Evolutionary conservation across 2,797 vertebrate species (phyloP).

Genomic region (Enteromius argenteus): DNA sequence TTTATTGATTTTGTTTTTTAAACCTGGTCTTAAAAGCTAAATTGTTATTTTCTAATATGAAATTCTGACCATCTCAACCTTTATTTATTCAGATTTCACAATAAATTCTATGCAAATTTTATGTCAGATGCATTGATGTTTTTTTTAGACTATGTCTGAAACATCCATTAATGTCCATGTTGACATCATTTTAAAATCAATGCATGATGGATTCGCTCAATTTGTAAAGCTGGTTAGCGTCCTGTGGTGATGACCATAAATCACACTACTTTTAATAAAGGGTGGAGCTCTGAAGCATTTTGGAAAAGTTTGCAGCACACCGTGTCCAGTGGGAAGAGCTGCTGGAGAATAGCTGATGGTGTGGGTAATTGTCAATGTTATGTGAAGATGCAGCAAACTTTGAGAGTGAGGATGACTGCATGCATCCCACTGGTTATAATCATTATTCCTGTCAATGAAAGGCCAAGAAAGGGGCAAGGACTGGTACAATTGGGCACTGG

Average conservation of each 20-base stretch:
- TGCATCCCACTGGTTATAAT: conserved; percentile 1
- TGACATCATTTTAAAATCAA: conserved; percentile 35
- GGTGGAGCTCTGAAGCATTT: conserved; percentile 46
- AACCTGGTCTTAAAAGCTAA: not conserved
- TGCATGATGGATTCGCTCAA: conserved; percentile 37
- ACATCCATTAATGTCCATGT: not conserved
- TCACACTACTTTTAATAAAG: conserved; percentile 71
- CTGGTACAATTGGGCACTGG: not conserved
- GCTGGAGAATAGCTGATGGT: not conserved
- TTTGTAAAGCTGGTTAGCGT: conserved; percentile 60
- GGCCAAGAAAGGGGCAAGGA: not conserved
- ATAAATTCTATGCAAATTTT: too few species aligned
- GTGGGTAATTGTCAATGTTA: conserved; percentile 65
- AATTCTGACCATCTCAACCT: not conserved
- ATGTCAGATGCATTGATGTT: not conserved
- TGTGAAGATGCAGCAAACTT: conserved; percentile 54
- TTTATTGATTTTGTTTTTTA: not conserved
- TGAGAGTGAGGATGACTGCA: conserved; percentile 13
- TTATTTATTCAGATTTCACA: not conserved
- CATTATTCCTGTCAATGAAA: conserved; percentile 12
- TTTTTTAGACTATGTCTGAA: conserved; percentile 2
- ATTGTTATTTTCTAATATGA: not conserved
- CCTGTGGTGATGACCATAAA: conserved; percentile 66
- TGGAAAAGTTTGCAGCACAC: conserved; percentile 45
- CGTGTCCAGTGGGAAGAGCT: conserved; percentile 11